Evolutionary conservation across 2,113 vertebrate species (phyloP).

Genomic region (Pelecanoides urinatrix): DNA sequence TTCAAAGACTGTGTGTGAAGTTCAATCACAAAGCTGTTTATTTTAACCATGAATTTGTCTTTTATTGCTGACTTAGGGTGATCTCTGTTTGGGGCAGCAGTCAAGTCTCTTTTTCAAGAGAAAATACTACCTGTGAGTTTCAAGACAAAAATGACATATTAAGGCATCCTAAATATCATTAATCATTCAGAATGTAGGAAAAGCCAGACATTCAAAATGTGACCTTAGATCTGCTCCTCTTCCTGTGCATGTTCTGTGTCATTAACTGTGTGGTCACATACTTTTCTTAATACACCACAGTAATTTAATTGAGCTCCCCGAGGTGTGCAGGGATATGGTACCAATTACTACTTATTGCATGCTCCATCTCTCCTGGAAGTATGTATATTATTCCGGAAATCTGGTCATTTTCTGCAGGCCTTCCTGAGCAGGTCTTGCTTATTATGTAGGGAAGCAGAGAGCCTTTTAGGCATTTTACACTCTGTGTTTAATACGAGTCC

Average conservation of each 20-base stretch:
- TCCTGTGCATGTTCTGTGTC: not conserved
- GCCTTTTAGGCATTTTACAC: no score
- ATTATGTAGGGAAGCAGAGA: no score
- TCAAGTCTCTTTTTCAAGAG: not conserved
- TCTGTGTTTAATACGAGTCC: not conserved
- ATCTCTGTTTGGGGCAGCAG: not conserved
- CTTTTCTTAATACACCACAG: not conserved
- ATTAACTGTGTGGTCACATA: not conserved
- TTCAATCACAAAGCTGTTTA: not conserved
- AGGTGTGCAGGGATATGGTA: not conserved
- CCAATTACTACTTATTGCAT: not conserved
- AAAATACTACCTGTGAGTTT: not conserved
- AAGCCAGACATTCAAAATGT: not conserved
- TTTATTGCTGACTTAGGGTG: not conserved
- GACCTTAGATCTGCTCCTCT: not conserved
- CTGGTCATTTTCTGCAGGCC: not conserved
- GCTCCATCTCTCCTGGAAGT: not conserved
- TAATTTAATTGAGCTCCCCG: not conserved
- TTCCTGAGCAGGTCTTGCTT: not conserved
- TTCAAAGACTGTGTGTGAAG: not conserved
- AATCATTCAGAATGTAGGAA: not conserved
- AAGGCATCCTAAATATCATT: not conserved
- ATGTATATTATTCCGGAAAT: not conserved
- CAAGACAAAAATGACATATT: not conserved
- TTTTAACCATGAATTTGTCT: not conserved